Evolutionary conservation across 2,888 invertebrate genomes (phyloP).

Genomic region (Stomorhina lunata): DNA sequence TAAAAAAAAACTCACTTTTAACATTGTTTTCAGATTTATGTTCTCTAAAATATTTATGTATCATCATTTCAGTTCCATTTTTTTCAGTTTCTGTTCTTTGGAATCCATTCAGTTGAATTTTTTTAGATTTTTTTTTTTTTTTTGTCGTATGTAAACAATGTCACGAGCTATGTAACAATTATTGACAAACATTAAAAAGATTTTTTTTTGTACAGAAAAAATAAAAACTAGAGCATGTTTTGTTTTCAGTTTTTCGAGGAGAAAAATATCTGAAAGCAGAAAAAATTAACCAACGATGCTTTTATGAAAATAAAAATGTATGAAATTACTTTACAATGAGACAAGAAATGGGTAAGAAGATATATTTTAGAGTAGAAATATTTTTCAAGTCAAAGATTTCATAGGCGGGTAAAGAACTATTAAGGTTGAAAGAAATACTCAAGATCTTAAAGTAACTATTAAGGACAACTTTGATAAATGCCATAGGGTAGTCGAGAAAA

Average conservation of each 20-base stretch:
- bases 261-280: neutral
- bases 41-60: slow-evolving; percentile 9
- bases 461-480: neutral
- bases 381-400: slow-evolving; percentile 11
- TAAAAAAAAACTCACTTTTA: neutral
- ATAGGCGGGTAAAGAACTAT: neutral
- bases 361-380: neutral
- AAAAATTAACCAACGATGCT: neutral
- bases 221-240: slow-evolving; percentile 65
- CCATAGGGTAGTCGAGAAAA: no score
- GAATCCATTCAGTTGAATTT: no score
- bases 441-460: neutral
- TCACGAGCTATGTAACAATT: slow-evolving; percentile 58
- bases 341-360: no score
- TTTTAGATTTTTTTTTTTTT: neutral
- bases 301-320: slow-evolving; percentile 43
- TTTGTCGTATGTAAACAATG: slow-evolving; percentile 48
- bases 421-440: neutral
- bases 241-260: slow-evolving; percentile 43
- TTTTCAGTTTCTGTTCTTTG: no score
- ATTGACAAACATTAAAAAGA: slow-evolving; percentile 63
- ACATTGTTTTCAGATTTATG: slow-evolving; percentile 4
- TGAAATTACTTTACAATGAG: slow-evolving; percentile 48
- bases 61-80: slow-evolving; percentile 10
- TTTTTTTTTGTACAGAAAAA: slow-evolving; percentile 38